Evolutionary conservation across 2,113 vertebrate genomes (phyloP).

Genomic region (Mellivora capensis): DNA sequence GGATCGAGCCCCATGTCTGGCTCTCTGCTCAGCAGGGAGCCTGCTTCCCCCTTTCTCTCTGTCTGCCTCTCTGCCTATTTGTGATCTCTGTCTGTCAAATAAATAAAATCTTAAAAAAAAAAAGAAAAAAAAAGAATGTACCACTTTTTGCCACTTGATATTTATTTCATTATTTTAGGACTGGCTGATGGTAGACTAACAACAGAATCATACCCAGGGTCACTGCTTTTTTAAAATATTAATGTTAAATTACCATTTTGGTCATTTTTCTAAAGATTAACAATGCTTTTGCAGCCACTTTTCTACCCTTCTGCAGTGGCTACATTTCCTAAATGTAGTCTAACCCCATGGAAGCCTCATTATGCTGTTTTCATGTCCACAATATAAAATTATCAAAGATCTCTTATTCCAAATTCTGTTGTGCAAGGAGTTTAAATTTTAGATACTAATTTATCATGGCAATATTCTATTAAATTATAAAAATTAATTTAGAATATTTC

Average conservation of each 20-base stretch:
- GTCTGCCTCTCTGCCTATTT: too few species aligned
- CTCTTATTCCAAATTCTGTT: conserved; percentile 13
- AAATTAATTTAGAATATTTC: conserved; percentile 41
- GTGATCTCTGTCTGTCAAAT: too few species aligned
- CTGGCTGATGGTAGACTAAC: background rate
- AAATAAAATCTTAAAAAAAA: too few species aligned
- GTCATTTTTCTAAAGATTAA: background rate
- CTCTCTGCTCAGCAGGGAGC: too few species aligned
- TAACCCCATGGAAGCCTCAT: background rate
- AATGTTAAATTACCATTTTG: conserved; percentile 22
- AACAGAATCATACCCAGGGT: background rate
- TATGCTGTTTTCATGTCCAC: background rate
- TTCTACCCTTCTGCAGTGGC: background rate
- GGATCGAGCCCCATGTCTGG: too few species aligned
- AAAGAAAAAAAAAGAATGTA: too few species aligned
- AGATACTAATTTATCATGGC: background rate
- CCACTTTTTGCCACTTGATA: conserved; percentile 20
- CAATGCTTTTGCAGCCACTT: background rate
- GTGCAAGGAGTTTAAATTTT: conserved; percentile 22
- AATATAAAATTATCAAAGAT: background rate
- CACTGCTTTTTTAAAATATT: conserved; percentile 42
- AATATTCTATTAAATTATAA: conserved; percentile 17
- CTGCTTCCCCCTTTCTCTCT: too few species aligned
- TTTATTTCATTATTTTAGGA: conserved; percentile 55
- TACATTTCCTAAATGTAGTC: background rate